Conservation (phyloP, 2,797 vertebrate species). For the Coilia nasus region DNA sequence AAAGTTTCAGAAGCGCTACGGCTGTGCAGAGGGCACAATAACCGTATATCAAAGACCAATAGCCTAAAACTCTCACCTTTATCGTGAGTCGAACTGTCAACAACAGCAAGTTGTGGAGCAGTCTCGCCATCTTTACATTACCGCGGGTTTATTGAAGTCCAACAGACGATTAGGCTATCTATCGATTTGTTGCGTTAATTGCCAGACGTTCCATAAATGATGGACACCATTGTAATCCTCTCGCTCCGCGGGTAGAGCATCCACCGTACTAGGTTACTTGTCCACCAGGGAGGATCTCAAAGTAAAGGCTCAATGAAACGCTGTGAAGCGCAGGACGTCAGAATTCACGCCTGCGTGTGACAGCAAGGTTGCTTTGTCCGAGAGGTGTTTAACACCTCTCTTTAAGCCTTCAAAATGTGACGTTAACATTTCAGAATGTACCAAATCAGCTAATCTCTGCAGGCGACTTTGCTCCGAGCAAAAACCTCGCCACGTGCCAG, state of each 20-base stretch:
- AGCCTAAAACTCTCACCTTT: constrained; percentile 77
- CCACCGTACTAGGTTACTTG: constrained; percentile 51
- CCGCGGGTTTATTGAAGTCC: constrained; percentile 55
- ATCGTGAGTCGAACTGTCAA: constrained; percentile 75
- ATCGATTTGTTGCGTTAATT: constrained; percentile 54
- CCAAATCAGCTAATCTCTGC: constrained; percentile 5
- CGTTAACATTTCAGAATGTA: constrained; percentile 1
- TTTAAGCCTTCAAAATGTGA: constrained; percentile 29
- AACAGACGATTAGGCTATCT: constrained; percentile 57
- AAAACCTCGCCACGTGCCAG: constrained; percentile 21
- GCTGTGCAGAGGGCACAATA: constrained; percentile 85
- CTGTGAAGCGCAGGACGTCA: constrained; percentile 65
- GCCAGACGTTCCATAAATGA: constrained; percentile 41
- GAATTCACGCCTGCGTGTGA: constrained; percentile 72
- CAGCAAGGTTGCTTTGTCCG: constrained; percentile 49
- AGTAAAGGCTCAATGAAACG: constrained; percentile 61
- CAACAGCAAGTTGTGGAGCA: constrained; percentile 74
- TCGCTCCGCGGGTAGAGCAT: constrained; percentile 54
- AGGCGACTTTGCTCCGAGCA: constrained; percentile 20
- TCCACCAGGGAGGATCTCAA: constrained; percentile 71
- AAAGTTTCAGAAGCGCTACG: constrained; percentile 87
- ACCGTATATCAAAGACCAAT: constrained; percentile 89
- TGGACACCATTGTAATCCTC: constrained; percentile 54
- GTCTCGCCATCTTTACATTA: constrained; percentile 82
- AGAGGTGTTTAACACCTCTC: constrained; percentile 52